phyloP scores from a whole-genome alignment of 2,888 invertebrate genomes.

The Mythimna ferrago region DNA sequence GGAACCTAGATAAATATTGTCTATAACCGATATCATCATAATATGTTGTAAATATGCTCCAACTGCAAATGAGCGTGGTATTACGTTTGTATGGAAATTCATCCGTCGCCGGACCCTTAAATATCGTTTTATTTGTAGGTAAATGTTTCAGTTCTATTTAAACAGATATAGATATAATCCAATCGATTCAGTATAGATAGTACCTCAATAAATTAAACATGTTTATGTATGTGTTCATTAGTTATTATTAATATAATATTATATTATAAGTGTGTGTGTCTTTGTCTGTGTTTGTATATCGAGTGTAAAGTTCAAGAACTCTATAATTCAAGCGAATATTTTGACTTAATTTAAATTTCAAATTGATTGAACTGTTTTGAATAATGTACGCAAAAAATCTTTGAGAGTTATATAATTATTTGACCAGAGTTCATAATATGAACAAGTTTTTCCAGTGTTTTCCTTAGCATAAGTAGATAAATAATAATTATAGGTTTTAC shows the following conservation, averaged over 20 bases:
- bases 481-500: slow-evolving; percentile 45
- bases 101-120: too few relatives aligned
- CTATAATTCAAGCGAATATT: slow-evolving; percentile 2
- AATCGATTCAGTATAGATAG: slow-evolving; percentile 43
- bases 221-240: slow-evolving; percentile 63
- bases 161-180: neutral
- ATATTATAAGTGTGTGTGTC: slow-evolving; percentile 31
- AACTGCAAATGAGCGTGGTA: too few relatives aligned
- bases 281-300: slow-evolving; percentile 22
- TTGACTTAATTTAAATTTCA: slow-evolving; percentile 2
- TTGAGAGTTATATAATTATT: neutral
- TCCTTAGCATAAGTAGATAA: slow-evolving; percentile 44
- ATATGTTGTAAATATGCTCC: too few relatives aligned
- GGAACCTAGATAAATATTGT: too few relatives aligned
- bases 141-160: neutral
- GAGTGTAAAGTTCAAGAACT: slow-evolving; percentile 26
- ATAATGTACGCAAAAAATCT: slow-evolving; percentile 14
- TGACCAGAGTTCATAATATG: slow-evolving; percentile 1
- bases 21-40: too few relatives aligned
- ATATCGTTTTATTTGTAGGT: neutral
- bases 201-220: slow-evolving; percentile 46
- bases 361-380: slow-evolving; percentile 9
- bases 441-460: slow-evolving; percentile 42
- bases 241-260: slow-evolving; percentile 39
- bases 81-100: too few relatives aligned